Evolutionary conservation across 2,888 invertebrate species (phyloP), one percentile per base, ranked within the genome.

Genomic region (Cancer borealis): DNA sequence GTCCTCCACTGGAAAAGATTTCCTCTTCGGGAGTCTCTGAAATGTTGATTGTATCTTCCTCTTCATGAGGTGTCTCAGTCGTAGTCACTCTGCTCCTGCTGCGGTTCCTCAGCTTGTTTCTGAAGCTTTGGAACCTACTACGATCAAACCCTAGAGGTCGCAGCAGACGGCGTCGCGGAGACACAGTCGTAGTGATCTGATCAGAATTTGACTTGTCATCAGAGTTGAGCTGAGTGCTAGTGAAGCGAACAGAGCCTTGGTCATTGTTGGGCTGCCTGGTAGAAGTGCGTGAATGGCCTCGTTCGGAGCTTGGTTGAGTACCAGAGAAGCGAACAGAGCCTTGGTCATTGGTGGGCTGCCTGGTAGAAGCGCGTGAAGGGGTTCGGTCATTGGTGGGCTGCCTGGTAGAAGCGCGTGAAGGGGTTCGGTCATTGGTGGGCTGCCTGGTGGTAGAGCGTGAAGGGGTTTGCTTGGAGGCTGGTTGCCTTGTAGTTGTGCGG

Each of bases 31-130:
- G 54, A 0, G 91, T 84, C 39, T 39, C 89, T 10, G n/a, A 14
- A 54, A 26, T 30, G 26, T 87, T 30, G 54, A n/a, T 26, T 54
- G 90, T 47, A 3, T 91, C 87, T 30, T 21, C 26, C 47, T 93
- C 90, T 45, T 60, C 1, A 39, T 66, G 21, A 8, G 92, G 30
- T 4, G 47, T 60, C 66, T 89, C 92, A 5, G 88, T 47, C 14
- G 92, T 92, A 6, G 47, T n/a, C 45, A 66, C 0, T 26, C 91
- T 93, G 49, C 45, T 49, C 6, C 73, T 87, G 87, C 45, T 26
- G 54, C 73, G 79, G 79, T 47, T 91, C 49, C 94, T 92, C 21
- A 94, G 54, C 54, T 60, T 79, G 12, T 84, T 87, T 47, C 94
- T 79, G n/a, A 73, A 91, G 45, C 91, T 94, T 21, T 87, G 47